Base-by-base conservation (phyloP, 1,140 invertebrate genomes). In the Drosophila nannoptera region DNA sequence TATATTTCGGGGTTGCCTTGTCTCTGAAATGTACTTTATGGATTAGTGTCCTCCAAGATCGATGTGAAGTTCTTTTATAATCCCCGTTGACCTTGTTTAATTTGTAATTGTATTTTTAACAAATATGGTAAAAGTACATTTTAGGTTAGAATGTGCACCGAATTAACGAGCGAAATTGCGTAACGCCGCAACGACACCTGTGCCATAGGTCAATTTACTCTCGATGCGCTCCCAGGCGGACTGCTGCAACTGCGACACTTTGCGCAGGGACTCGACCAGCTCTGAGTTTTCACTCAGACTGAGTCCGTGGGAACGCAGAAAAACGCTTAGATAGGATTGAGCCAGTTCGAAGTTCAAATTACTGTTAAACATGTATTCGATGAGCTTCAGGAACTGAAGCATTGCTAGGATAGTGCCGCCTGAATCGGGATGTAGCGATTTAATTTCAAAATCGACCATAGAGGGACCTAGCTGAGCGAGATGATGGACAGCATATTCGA, bases 281-380 rank as follows among this genome's bases (percentile, higher is more conserved):
- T 91, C 89, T 12, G 90, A 75, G 11, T 92, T 92, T 50, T 92
- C 88, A 0, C 92, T 90, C 38, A 97, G 91, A 9, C 90, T 83
- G 46, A 92, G 91, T 2, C 93, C 93, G 87, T 98, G 96, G 32
- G 93, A 92, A 90, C 98, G 98, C 8, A 99, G 88, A 91, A 98
- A 99, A 12, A 98, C 90, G 52, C 93, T 94, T n/a, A 99, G 91
- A 91, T 98, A 99, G 1, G 97, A 94, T 89, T 98, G 95, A 0
- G 94, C 93, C n/a, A 98, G 89, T 91, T 99, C 98, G 91, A 97
- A 99, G 90, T 98, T 93, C 70, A 89, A 93, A 76, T 96, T 96
- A 3, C 91, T 94, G 63, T 92, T 90, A 2, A 99, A 91, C 90
- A 96, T 93, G 58, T 89, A 90, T 42, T 92, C 90, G 6, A 99